Evolutionary conservation across 2,113 vertebrate species (phyloP).

Genomic region (Monopterus albus): DNA sequence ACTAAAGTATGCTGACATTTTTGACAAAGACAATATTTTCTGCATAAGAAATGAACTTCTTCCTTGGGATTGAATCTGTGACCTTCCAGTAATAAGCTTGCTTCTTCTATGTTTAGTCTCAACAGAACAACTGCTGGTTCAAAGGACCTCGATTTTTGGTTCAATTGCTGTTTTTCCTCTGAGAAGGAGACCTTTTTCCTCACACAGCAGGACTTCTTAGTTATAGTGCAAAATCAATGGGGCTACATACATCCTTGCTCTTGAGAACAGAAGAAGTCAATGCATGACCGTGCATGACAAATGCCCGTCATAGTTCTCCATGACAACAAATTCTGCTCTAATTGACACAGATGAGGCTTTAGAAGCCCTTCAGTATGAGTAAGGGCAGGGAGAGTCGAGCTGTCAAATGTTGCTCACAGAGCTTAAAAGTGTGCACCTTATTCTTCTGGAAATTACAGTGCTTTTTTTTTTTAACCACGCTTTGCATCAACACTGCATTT

Average conservation of each 20-base stretch:
- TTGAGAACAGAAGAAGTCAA: conserved; percentile 1
- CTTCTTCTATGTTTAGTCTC: conserved; percentile 12
- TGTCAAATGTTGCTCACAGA: neutral
- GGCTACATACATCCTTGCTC: neutral
- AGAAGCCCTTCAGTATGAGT: neutral
- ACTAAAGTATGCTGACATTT: neutral
- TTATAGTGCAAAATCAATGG: neutral
- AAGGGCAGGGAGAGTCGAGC: neutral
- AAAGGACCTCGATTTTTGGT: conserved; percentile 16
- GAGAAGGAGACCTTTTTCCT: conserved; percentile 7
- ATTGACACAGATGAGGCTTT: conserved; percentile 18
- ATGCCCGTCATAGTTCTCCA: neutral
- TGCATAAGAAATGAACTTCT: neutral
- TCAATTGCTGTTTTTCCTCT: conserved; percentile 26
- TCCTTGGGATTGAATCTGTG: conserved; percentile 12
- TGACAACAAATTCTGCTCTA: conserved; percentile 5
- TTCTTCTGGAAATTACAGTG: conserved; percentile 4
- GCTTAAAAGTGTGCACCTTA: neutral
- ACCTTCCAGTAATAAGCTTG: conserved; percentile 32
- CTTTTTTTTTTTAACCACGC: conserved; percentile 9
- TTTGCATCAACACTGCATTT: neutral
- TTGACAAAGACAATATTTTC: neutral
- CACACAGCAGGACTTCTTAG: conserved; percentile 10
- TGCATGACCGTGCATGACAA: conserved; percentile 3
- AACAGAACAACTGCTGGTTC: conserved; percentile 36